Percentiles rank a stretch among this genome's conserved stretches.
phyloP scores from a whole-genome alignment of 2,888 invertebrate species.

The Tinea pellionella region DNA sequence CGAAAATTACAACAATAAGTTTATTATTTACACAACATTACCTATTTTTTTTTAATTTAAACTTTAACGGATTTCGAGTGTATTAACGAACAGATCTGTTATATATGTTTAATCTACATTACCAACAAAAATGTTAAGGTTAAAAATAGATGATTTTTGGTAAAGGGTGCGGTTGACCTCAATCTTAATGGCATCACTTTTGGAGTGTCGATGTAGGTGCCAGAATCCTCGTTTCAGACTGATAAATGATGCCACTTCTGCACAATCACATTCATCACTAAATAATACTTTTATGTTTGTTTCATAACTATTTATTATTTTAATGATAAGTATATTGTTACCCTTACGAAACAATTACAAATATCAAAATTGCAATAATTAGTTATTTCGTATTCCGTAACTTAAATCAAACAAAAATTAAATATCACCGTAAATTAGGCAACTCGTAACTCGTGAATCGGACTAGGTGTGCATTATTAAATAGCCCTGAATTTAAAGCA shows the following conservation, averaged over 20 bases:
- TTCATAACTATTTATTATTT: not conserved
- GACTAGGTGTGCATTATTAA: conserved; percentile 1
- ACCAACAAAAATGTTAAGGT: not conserved
- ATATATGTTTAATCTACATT: too few species aligned
- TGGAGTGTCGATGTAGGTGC: not conserved
- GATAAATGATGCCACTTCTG: conserved; percentile 9
- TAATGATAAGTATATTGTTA: too few species aligned
- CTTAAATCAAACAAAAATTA: not conserved
- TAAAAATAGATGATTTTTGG: not conserved
- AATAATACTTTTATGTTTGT: not conserved
- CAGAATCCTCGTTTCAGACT: not conserved
- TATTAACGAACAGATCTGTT: too few species aligned
- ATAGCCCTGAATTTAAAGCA: not conserved
- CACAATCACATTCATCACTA: conserved; percentile 8
- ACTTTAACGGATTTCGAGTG: too few species aligned
- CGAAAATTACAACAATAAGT: too few species aligned
- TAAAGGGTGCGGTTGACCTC: not conserved
- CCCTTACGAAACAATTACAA: not conserved
- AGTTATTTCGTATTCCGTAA: not conserved
- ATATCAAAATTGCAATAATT: not conserved
- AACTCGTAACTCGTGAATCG: not conserved
- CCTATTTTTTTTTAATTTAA: too few species aligned
- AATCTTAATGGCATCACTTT: not conserved
- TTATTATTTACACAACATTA: too few species aligned
- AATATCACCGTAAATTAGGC: not conserved